These are phyloP conservation scores for Whitmania pigra DNA, from an alignment of 1,140 invertebrate species.

Conservation along the genomic window DNA sequence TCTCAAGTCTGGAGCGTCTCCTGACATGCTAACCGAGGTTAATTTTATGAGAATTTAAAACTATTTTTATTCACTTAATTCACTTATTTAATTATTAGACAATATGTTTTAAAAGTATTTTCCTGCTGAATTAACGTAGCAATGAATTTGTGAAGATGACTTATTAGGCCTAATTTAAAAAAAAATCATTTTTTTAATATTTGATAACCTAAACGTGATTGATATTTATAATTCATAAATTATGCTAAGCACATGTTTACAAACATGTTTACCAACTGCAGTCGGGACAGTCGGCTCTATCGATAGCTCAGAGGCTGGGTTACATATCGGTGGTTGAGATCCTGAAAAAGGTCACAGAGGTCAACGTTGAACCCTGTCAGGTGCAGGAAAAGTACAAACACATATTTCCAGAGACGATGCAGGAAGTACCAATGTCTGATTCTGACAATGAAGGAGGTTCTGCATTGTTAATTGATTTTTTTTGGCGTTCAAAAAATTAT, in stretches of 20 bases:
- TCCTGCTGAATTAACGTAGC: too few species aligned
- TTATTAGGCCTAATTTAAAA: too few species aligned
- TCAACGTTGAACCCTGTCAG: slow-evolving; percentile 47
- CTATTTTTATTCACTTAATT: background rate
- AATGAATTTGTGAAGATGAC: too few species aligned
- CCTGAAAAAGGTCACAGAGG: slow-evolving; percentile 82
- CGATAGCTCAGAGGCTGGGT: slow-evolving; percentile 89
- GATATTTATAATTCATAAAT: too few species aligned
- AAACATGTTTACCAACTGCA: slow-evolving; percentile 41
- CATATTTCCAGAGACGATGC: slow-evolving; percentile 92
- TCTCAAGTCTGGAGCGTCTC: slow-evolving; percentile 81
- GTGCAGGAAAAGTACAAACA: slow-evolving; percentile 89
- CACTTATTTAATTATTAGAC: too few species aligned
- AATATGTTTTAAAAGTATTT: too few species aligned
- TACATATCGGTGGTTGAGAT: slow-evolving; percentile 98
- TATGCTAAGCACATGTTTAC: too few species aligned
- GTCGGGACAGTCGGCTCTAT: slow-evolving; percentile 89
- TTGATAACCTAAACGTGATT: too few species aligned
- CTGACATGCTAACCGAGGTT: slow-evolving; percentile 70
- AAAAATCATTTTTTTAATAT: too few species aligned
- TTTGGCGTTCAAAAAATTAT: too few species aligned
- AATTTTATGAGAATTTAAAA: too few species aligned
- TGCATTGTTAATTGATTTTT: too few species aligned
- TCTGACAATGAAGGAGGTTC: slow-evolving; percentile 96
- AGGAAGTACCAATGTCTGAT: slow-evolving; percentile 96